Evolutionary conservation across 2,797 vertebrate genomes (phyloP).

Genomic region (Hylomyscus alleni): DNA sequence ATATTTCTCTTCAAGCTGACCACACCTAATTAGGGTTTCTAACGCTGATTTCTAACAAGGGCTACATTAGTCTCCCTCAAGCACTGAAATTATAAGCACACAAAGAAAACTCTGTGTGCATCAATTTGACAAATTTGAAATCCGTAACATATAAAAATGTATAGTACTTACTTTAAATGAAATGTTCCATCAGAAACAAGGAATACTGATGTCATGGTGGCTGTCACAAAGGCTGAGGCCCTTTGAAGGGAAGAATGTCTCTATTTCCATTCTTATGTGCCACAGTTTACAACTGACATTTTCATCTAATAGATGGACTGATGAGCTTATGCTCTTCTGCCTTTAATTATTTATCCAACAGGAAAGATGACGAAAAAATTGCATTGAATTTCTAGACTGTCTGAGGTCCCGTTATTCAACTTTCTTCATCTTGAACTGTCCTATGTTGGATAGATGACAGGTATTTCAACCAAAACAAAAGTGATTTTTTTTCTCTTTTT

Average conservation of each 20-base stretch:
- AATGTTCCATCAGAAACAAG: background rate
- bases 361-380: background rate
- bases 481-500: background rate
- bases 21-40: background rate
- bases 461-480: background rate
- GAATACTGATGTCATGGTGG: background rate
- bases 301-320: background rate
- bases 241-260: background rate
- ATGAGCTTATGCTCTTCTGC: background rate
- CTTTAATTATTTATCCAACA: background rate
- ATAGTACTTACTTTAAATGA: background rate
- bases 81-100: background rate
- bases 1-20: background rate
- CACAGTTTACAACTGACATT: background rate
- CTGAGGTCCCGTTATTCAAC: background rate
- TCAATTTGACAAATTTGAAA: constrained; percentile 50
- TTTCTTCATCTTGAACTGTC: background rate
- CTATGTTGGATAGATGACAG: background rate
- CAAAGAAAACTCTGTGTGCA: background rate
- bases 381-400: background rate
- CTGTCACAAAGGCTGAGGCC: background rate
- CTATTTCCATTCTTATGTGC: background rate
- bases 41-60: background rate
- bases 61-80: background rate
- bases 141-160: constrained; percentile 43